Conservation (phyloP, 2,888 invertebrate species). For the Chorisops tibialis region DNA sequence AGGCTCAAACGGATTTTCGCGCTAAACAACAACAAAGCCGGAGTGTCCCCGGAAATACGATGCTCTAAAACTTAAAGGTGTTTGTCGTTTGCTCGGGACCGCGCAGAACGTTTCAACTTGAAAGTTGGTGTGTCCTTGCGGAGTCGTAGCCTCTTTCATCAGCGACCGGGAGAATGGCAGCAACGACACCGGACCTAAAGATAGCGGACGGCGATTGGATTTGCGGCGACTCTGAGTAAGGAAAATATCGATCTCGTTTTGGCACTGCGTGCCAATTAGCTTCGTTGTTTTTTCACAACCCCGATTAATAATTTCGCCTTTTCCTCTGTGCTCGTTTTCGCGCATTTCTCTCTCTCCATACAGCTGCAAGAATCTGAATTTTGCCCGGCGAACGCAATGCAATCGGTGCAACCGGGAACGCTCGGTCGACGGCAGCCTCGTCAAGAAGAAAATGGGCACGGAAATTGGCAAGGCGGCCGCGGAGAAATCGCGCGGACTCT, state of each 20-base stretch:
- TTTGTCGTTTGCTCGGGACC: too few relatives aligned
- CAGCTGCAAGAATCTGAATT: constrained; percentile 89
- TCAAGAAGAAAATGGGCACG: constrained; percentile 81
- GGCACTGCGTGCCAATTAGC: neutral
- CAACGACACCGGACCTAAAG: constrained; percentile 16
- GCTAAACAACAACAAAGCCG: too few relatives aligned
- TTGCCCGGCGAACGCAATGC: constrained; percentile 84
- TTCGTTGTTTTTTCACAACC: neutral
- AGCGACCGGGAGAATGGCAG: constrained; percentile 1
- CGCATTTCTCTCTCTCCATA: constrained; percentile 23
- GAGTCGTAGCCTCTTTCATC: too few relatives aligned
- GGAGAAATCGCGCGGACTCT: constrained; percentile 81
- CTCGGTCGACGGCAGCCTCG: constrained; percentile 46
- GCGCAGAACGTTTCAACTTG: too few relatives aligned
- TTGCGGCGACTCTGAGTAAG: constrained; percentile 50
- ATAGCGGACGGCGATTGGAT: constrained; percentile 42
- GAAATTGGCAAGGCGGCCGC: constrained; percentile 98
- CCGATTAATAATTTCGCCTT: constrained; percentile 31
- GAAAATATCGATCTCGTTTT: constrained; percentile 41
- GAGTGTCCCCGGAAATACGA: too few relatives aligned
- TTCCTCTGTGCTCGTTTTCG: too few relatives aligned
- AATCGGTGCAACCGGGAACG: constrained; percentile 85
- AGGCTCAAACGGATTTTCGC: too few relatives aligned
- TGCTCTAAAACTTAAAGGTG: too few relatives aligned
- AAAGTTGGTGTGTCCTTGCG: too few relatives aligned